Evolutionary conservation across 2,113 vertebrate genomes (phyloP).

Genomic region (Ophthalmolycus amberensis): DNA sequence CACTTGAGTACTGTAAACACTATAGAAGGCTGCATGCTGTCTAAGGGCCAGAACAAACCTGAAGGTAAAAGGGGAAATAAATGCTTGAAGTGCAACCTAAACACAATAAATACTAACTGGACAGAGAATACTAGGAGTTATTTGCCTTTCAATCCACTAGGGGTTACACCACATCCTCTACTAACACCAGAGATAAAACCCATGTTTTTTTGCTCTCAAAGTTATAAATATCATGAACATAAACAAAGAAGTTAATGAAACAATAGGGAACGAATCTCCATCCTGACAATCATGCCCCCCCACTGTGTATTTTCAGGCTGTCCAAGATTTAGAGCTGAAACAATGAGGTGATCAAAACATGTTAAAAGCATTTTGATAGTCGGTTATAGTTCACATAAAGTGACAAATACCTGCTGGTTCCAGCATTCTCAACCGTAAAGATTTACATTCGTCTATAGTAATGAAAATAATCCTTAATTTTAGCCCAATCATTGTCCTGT

Average conservation of each 20-base stretch:
- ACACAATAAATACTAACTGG: background rate
- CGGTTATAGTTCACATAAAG: background rate
- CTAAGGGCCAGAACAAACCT: background rate
- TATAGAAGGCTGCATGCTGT: background rate
- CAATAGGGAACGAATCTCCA: too few relatives aligned
- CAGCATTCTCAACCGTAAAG: background rate
- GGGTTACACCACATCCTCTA: background rate
- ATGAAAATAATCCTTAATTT: background rate
- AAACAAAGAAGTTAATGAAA: background rate
- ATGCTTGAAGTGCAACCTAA: background rate
- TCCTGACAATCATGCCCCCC: too few relatives aligned
- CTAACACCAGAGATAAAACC: background rate
- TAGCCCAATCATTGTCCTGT: background rate
- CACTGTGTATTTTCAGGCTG: too few relatives aligned
- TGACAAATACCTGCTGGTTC: background rate
- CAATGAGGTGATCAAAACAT: too few relatives aligned
- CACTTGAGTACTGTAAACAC: slow-evolving; percentile 23
- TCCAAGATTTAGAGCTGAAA: too few relatives aligned
- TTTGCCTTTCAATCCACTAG: background rate
- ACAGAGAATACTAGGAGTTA: background rate
- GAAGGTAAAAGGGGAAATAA: background rate
- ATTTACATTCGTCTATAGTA: too few relatives aligned
- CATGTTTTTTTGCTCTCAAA: background rate
- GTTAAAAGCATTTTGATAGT: background rate
- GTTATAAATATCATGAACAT: background rate